A percentile compares a stretch with the other conserved stretches of the same genome.
phyloP scores from a whole-genome alignment of 2,797 vertebrate species.

The Megalops cyprinoides region DNA sequence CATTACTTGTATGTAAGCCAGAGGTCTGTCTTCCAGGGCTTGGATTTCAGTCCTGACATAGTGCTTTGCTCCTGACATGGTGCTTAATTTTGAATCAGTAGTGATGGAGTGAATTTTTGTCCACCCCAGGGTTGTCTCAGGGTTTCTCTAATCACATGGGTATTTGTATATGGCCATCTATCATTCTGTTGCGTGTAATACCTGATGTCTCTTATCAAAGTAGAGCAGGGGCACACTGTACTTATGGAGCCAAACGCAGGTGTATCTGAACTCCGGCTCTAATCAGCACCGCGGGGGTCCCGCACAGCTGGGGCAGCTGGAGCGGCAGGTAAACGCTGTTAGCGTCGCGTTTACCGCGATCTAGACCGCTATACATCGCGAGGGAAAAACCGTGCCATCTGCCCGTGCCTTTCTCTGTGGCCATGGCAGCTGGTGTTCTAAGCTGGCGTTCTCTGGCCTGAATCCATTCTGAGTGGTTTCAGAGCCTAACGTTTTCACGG shows the following conservation, averaged over 20 bases:
- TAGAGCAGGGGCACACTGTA: neutral
- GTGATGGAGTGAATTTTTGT: neutral
- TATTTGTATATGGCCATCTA: too few species aligned
- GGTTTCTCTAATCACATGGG: neutral
- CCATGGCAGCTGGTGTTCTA: slow-evolving; percentile 34
- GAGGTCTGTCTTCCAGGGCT: too few species aligned
- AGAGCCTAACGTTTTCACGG: neutral
- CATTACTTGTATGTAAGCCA: too few species aligned
- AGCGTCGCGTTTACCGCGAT: too few species aligned
- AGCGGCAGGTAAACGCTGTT: slow-evolving; percentile 31
- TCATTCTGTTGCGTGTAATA: too few species aligned
- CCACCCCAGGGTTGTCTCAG: neutral
- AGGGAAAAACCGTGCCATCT: slow-evolving; percentile 47
- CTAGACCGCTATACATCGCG: too few species aligned
- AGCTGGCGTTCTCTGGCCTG: slow-evolving; percentile 22
- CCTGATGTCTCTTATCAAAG: too few species aligned
- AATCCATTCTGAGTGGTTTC: slow-evolving; percentile 11
- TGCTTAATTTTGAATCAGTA: too few species aligned
- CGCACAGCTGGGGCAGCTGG: slow-evolving; percentile 32
- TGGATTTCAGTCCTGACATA: too few species aligned
- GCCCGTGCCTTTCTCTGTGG: slow-evolving; percentile 31
- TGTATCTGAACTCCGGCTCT: neutral
- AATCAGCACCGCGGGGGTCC: too few species aligned
- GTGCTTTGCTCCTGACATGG: too few species aligned
- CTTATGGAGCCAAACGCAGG: neutral